A percentile compares a stretch with the other conserved stretches of the same genome.
These are phyloP conservation scores for Rissa tridactyla DNA, from an alignment of 2,113 vertebrate genomes.

Conservation along the genomic window DNA sequence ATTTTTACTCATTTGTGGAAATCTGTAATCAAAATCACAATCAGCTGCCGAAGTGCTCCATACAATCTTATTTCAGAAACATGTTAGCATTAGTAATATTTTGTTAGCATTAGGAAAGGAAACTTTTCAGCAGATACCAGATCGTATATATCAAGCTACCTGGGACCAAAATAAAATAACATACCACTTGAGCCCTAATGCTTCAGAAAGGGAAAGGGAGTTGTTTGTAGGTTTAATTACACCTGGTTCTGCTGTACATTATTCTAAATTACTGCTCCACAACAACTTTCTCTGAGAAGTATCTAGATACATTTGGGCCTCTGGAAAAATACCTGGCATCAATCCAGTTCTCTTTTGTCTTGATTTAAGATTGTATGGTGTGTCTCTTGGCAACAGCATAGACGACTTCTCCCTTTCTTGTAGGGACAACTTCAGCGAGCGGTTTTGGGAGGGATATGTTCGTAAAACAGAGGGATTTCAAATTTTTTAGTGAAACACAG, in stretches of 20 bases:
- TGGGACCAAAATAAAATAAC: neutral
- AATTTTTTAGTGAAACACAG: neutral
- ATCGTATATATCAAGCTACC: neutral
- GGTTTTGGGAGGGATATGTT: neutral
- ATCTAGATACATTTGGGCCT: neutral
- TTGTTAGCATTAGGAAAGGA: neutral
- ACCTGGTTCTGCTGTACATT: neutral
- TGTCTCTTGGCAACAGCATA: neutral
- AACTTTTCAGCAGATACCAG: neutral
- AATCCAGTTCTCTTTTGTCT: neutral
- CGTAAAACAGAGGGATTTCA: neutral
- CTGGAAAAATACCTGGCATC: neutral
- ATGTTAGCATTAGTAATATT: neutral
- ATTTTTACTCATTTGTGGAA: neutral
- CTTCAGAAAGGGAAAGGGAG: neutral
- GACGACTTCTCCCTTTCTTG: neutral
- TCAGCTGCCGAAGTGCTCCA: neutral
- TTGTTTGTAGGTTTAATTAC: neutral
- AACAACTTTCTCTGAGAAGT: neutral
- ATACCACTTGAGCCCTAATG: neutral
- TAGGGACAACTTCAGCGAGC: neutral
- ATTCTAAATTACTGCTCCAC: neutral
- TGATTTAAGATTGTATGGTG: neutral
- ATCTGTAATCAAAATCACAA: constrained; percentile 23
- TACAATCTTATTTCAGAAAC: constrained; percentile 17